These are phyloP conservation scores for Microcaecilia unicolor DNA, from an alignment of 2,797 vertebrate genomes.

Conservation along the genomic window DNA sequence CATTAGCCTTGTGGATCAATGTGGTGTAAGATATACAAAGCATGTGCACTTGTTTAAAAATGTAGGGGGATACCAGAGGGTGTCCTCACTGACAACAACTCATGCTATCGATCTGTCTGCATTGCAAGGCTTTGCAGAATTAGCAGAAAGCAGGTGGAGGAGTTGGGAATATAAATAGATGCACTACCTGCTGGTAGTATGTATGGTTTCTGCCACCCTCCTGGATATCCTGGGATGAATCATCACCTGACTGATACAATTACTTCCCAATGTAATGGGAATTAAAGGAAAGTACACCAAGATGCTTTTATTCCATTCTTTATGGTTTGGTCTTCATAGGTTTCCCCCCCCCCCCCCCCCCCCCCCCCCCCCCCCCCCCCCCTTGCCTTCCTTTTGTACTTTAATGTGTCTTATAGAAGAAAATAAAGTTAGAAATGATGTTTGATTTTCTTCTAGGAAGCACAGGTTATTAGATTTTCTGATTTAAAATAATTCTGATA, in stretches of 20 bases:
- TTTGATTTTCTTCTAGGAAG: too few relatives aligned
- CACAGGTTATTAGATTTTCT: too few relatives aligned
- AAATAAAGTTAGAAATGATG: too few relatives aligned
- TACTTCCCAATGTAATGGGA: background rate
- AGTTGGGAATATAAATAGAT: slow-evolving; percentile 28
- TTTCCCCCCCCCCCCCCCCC: background rate
- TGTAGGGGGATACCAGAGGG: slow-evolving; percentile 44
- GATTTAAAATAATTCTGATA: too few relatives aligned
- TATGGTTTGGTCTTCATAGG: background rate
- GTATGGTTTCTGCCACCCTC: background rate
- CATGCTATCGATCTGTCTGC: slow-evolving; percentile 39
- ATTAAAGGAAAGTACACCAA: background rate
- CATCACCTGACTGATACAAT: background rate
- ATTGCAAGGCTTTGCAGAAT: slow-evolving; percentile 29
- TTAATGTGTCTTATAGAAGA: background rate
- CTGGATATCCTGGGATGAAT: background rate
- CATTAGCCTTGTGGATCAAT: slow-evolving; percentile 49
- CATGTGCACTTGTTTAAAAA: slow-evolving; percentile 50
- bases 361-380: background rate
- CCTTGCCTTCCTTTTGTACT: background rate
- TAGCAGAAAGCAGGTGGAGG: slow-evolving; percentile 22
- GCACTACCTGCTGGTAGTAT: background rate
- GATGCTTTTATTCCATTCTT: background rate
- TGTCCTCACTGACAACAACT: slow-evolving; percentile 36
- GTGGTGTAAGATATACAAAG: slow-evolving; percentile 44